These are phyloP conservation scores for Arrhopalites spinosus DNA, from an alignment of 2,888 invertebrate genomes.

Conservation along the genomic window DNA sequence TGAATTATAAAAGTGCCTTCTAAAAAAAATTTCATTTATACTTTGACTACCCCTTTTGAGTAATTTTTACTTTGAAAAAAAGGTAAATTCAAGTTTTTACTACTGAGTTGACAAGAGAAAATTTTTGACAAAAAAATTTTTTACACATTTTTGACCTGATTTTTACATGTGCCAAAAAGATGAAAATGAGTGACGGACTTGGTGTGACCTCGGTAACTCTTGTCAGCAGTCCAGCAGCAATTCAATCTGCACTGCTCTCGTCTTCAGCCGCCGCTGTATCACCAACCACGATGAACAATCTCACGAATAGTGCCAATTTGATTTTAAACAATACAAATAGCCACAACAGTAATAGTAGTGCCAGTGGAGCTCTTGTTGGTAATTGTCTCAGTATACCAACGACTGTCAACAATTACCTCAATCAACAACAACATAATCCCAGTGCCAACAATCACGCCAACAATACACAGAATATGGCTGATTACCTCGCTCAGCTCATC, in stretches of 20 bases:
- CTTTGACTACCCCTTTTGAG: too few relatives aligned
- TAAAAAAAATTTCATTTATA: too few relatives aligned
- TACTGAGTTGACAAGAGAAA: background rate
- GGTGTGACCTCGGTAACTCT: slow-evolving; percentile 54
- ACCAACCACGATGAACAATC: slow-evolving; percentile 54
- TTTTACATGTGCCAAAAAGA: slow-evolving; percentile 54
- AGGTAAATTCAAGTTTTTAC: background rate
- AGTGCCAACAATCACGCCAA: slow-evolving; percentile 58
- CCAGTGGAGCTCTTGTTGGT: slow-evolving; percentile 45
- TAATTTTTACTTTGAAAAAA: too few relatives aligned
- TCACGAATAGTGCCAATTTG: slow-evolving; percentile 42
- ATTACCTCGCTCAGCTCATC: slow-evolving; percentile 99
- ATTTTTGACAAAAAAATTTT: background rate
- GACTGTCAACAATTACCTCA: slow-evolving; percentile 29
- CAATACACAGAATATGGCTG: slow-evolving; percentile 95
- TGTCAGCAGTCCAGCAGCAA: slow-evolving; percentile 51
- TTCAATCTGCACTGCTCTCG: background rate
- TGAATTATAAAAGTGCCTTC: too few relatives aligned
- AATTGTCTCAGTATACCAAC: slow-evolving; percentile 45
- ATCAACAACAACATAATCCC: slow-evolving; percentile 21
- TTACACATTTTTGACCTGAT: background rate
- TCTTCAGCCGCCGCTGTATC: slow-evolving; percentile 36
- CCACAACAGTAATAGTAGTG: slow-evolving; percentile 41
- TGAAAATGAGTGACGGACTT: slow-evolving; percentile 56
- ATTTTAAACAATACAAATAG: slow-evolving; percentile 41